Evolutionary conservation across 2,888 invertebrate genomes (phyloP).

Genomic region (Diarsia brunnea): DNA sequence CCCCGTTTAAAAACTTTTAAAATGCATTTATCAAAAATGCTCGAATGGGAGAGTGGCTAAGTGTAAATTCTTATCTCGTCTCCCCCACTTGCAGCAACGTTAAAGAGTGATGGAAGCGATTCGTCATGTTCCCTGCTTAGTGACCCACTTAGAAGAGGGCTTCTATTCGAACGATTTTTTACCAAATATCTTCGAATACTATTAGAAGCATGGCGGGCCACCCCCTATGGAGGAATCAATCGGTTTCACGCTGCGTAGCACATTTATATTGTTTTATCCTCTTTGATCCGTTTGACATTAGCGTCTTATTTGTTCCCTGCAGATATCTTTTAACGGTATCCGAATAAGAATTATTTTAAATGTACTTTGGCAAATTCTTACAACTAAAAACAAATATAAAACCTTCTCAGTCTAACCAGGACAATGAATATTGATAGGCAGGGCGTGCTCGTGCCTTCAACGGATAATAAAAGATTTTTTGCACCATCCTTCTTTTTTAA

Average conservation of each 20-base stretch:
- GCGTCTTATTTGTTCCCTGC: conserved; percentile 28
- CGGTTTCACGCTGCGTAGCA: conserved; percentile 76
- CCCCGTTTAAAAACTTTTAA: conserved; percentile 57
- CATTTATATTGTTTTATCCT: conserved; percentile 78
- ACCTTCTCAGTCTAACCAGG: conserved; percentile 61
- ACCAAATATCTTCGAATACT: conserved; percentile 73
- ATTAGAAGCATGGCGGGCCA: conserved; percentile 70
- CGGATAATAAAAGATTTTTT: conserved; percentile 79
- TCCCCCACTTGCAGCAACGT: conserved; percentile 76
- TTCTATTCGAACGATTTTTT: conserved; percentile 73
- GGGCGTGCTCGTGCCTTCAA: conserved; percentile 70
- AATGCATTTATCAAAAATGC: conserved; percentile 76
- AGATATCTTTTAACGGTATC: conserved; percentile 13
- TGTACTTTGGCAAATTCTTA: conserved; percentile 44
- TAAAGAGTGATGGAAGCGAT: conserved; percentile 85
- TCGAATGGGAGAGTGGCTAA: conserved; percentile 73
- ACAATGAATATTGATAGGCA: conserved; percentile 77
- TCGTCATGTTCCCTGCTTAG: conserved; percentile 84
- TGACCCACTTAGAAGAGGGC: conserved; percentile 83
- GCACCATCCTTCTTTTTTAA: conserved; percentile 76
- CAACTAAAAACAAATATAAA: conserved; percentile 64
- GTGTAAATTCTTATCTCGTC: conserved; percentile 82
- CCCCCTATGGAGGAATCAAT: conserved; percentile 81
- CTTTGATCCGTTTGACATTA: conserved; percentile 68
- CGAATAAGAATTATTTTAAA: conserved; percentile 29